These are phyloP conservation scores for Acronicta psi DNA, from an alignment of 2,888 invertebrate species.

Conservation along the genomic window DNA sequence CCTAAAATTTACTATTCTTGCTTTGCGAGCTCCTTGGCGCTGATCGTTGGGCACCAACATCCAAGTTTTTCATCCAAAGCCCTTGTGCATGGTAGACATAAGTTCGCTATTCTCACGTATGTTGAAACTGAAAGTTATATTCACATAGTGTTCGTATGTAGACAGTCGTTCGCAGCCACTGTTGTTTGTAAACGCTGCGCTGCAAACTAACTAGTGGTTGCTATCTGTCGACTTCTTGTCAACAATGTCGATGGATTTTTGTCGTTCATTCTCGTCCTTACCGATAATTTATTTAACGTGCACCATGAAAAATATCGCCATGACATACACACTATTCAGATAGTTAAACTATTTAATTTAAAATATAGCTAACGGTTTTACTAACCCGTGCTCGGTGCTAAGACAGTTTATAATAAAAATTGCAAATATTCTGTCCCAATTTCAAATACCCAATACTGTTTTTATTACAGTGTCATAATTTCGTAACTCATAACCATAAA, in stretches of 20 bases:
- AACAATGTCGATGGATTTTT: conserved; percentile 61
- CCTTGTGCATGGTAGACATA: conserved; percentile 40
- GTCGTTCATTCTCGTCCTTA: not conserved
- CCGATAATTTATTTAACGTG: not conserved
- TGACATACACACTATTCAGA: not conserved
- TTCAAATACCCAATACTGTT: conserved; percentile 26
- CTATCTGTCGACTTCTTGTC: conserved; percentile 57
- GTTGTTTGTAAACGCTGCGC: conserved; percentile 81
- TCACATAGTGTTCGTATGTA: conserved; percentile 69
- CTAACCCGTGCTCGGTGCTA: not conserved
- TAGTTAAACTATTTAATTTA: not conserved
- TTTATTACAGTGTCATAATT: conserved; percentile 45
- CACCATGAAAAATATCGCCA: not conserved
- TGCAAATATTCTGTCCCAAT: conserved; percentile 29
- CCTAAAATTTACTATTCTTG: too few relatives aligned
- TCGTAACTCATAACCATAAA: conserved; percentile 34
- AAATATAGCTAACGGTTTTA: conserved; percentile 19
- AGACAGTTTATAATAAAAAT: conserved; percentile 19
- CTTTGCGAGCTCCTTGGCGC: conserved; percentile 22
- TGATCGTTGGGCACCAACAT: conserved; percentile 20
- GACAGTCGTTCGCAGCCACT: conserved; percentile 74
- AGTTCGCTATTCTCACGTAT: conserved; percentile 45
- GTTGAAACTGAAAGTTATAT: conserved; percentile 71
- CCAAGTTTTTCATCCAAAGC: conserved; percentile 20
- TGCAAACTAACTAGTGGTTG: conserved; percentile 72